Conservation (phyloP, 2,888 invertebrate genomes). For the Xanthorhoe spadicearia region DNA sequence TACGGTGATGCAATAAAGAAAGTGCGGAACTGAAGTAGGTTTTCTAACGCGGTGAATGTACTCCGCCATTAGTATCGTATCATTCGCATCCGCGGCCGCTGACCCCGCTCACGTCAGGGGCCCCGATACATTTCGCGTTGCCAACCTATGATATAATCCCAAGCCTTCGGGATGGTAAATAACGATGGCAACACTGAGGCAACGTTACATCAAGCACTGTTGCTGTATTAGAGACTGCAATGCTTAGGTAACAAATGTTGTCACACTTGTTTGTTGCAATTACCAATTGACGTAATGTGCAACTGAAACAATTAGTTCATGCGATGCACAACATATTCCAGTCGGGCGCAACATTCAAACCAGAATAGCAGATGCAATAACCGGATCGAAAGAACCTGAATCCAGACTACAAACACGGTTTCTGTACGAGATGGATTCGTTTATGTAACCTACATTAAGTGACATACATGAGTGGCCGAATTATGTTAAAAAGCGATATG, state of each 20-base stretch:
- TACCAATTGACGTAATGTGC: constrained; percentile 69
- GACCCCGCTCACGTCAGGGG: constrained; percentile 64
- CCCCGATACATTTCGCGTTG: constrained; percentile 57
- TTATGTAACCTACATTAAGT: constrained; percentile 49
- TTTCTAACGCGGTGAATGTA: constrained; percentile 83
- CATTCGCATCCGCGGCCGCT: constrained; percentile 74
- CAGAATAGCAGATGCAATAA: constrained; percentile 42
- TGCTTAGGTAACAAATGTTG: constrained; percentile 78
- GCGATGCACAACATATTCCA: constrained; percentile 23
- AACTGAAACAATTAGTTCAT: constrained; percentile 49
- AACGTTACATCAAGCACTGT: constrained; percentile 70
- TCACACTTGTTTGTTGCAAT: constrained; percentile 77
- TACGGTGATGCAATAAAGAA: constrained; percentile 82
- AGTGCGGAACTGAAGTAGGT: constrained; percentile 83
- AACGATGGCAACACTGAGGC: constrained; percentile 56
- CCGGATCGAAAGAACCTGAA: constrained; percentile 30
- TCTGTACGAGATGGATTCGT: constrained; percentile 14
- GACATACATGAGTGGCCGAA: constrained; percentile 67
- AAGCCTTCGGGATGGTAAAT: constrained; percentile 61
- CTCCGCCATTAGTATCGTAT: constrained; percentile 78
- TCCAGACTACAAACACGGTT: constrained; percentile 1
- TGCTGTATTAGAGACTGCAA: constrained; percentile 67
- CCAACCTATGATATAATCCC: constrained; percentile 56
- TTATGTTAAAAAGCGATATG: constrained; percentile 74
- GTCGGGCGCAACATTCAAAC: constrained; percentile 32